Base-by-base conservation (phyloP, 1,140 invertebrate species). In the Saxidomus purpurata region DNA sequence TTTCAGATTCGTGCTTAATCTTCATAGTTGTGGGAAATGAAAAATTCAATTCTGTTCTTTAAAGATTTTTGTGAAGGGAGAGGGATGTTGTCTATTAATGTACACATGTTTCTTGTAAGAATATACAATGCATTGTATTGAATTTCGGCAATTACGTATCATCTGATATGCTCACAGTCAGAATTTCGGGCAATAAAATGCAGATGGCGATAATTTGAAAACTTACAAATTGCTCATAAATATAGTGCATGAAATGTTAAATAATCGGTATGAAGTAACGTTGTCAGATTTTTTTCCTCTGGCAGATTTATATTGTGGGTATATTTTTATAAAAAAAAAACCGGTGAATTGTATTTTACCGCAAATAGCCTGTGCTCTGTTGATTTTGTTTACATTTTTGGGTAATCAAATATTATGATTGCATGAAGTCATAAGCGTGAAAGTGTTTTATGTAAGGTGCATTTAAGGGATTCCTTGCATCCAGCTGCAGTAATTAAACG, bases 151-250 rank as follows among this genome's bases (percentile, higher is more conserved):
- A 79, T 79, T 79, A 79, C 1, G 40, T 55, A 55, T 36, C 34
- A 79, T 55, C 49, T 52, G 76, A 79, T 79, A 79, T 55, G 11
- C 19, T 17, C 15, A 36, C 71, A 49, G 40, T 55, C 28, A 52
- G 47, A 79, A 52, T 49, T 52, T 36, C 36, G 13, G 76, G 76
- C 31, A 47, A 79, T 79, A 79, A 79, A 79, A 55, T n/a, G 49
- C 76, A 79, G 76, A 79, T 79, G 76, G 76, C 36, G 76, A 79
- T 79, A 79, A 79, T 79, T 31, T 55, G 49, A 79, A 79, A 52
- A 49, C 47, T 34, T 52, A 79, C 76, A 55, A 55, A 31, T 79
- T 79, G 47, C 47, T 79, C 76, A 79, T 79, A 79, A 79, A 79
- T 55, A 79, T 3, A 52, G 76, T 19, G 49, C 25, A 76, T 43